Evolutionary conservation across 2,888 invertebrate genomes (phyloP), one percentile per base, ranked within the genome.

Genomic region (Cremastobaeus sp.): DNA sequence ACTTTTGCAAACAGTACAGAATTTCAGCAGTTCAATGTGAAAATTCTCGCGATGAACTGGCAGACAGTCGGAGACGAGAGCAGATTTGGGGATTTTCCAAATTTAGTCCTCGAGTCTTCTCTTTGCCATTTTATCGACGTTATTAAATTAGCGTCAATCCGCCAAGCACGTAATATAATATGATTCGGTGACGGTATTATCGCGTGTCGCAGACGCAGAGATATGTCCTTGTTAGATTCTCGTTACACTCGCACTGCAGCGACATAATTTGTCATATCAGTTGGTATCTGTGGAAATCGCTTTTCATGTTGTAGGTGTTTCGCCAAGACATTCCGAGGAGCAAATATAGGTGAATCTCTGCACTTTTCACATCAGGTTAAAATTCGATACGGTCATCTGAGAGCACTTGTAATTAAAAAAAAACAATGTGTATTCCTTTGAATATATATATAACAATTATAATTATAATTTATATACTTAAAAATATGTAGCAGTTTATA

Each of bases 191-290:
- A 37, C 30, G 6, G 30, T 18, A 55, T 62, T 52, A 35, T 62
- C 41, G 30, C 39, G 50, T 50, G 39, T 62, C 35, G 20, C 34
- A 48, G 41, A 48, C 48, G 34, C 47, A 47, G 18, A 28, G 39
- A 34, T 15, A 43, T 39, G 76, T 68, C 73, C 76, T 74, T 76
- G 73, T 54, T 65, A 74, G 69, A 69, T 74, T 69, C 69, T 62
- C 65, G 65, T 74, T 72, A 62, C 71, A 48, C 37, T 55, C 35
- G 20, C 50, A 43, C 35, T 37, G 11, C 21, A 28, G 48, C 48
- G 54, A 55, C 55, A 55, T 66, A 66, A 66, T 66, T 66, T 39
- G 32, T 66, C 41, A 45, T 65, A 64, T 52, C 64, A 64, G 25
- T 41, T 41, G 39, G 18, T 60, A 48, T 60, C 48, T 60, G 37